Percentiles rank a stretch among this genome's conserved stretches.
Conservation (phyloP, 2,113 vertebrate species). For the Gallinago paraguaiae region DNA sequence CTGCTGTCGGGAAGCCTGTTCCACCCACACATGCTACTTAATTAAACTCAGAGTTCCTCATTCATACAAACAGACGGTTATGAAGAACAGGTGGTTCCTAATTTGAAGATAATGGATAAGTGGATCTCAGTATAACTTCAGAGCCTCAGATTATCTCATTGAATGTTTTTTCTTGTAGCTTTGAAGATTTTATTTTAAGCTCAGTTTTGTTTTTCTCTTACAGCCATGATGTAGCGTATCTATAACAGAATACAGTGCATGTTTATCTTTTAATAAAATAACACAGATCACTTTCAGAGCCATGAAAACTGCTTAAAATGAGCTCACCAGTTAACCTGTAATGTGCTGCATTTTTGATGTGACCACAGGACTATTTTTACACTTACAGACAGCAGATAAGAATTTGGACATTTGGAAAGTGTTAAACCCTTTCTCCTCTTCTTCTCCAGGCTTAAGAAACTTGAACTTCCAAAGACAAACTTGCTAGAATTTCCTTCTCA, state of each 20-base stretch:
- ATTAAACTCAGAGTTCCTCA: slow-evolving; percentile 77
- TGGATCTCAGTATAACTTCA: slow-evolving; percentile 57
- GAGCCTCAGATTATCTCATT: slow-evolving; percentile 50
- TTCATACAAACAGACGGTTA: slow-evolving; percentile 70
- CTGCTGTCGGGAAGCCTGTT: slow-evolving; percentile 71
- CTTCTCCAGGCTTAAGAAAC: background rate
- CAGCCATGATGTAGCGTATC: background rate
- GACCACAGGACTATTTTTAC: background rate
- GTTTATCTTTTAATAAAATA: background rate
- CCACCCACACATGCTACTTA: slow-evolving; percentile 78
- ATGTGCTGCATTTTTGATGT: background rate
- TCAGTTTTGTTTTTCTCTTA: slow-evolving; percentile 32
- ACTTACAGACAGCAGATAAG: background rate
- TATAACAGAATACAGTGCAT: background rate
- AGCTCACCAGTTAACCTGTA: background rate
- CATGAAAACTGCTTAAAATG: background rate
- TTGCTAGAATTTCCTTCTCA: background rate
- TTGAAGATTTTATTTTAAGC: slow-evolving; percentile 51
- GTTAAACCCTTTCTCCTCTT: background rate
- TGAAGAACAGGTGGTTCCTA: slow-evolving; percentile 76
- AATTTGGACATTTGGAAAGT: background rate
- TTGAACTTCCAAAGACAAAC: background rate
- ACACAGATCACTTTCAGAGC: background rate
- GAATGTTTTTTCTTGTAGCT: slow-evolving; percentile 59
- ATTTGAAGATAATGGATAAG: slow-evolving; percentile 72